Percentiles rank a stretch among this genome's conserved stretches.
phyloP scores from a whole-genome alignment of 2,113 vertebrate genomes.

The Archocentrus centrarchus region DNA sequence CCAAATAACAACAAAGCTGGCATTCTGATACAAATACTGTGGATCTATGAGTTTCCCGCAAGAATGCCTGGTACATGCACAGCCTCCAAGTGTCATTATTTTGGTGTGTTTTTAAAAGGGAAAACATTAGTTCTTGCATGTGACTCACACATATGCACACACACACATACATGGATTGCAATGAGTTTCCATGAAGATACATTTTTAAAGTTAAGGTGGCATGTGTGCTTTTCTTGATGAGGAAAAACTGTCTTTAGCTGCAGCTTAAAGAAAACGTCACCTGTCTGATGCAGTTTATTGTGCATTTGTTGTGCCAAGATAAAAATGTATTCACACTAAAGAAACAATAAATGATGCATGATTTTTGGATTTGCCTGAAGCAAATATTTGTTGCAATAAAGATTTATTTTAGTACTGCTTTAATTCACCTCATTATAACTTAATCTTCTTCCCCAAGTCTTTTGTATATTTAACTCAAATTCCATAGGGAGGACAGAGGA shows the following conservation, averaged over 20 bases:
- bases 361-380: not conserved
- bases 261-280: not conserved
- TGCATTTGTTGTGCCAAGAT: not conserved
- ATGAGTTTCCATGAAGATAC: too few species aligned
- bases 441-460: conserved; percentile 6
- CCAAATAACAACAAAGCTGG: not conserved
- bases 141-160: not conserved
- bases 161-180: not conserved
- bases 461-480: conserved; percentile 11
- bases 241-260: not conserved
- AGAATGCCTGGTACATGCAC: not conserved
- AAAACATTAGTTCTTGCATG: not conserved
- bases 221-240: not conserved
- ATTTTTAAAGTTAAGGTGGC: not conserved
- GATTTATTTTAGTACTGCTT: not conserved
- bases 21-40: conserved; percentile 12
- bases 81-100: conserved; percentile 18
- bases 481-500: not conserved
- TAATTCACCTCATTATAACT: conserved; percentile 1
- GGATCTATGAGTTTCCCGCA: not conserved
- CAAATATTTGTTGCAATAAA: conserved; percentile 28
- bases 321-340: not conserved
- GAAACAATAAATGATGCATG: not conserved
- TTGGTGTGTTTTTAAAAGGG: not conserved
- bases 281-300: not conserved